Percentiles rank a stretch among this genome's conserved stretches.
Conservation (phyloP, 2,888 invertebrate species). For the Rotaria macrura region DNA sequence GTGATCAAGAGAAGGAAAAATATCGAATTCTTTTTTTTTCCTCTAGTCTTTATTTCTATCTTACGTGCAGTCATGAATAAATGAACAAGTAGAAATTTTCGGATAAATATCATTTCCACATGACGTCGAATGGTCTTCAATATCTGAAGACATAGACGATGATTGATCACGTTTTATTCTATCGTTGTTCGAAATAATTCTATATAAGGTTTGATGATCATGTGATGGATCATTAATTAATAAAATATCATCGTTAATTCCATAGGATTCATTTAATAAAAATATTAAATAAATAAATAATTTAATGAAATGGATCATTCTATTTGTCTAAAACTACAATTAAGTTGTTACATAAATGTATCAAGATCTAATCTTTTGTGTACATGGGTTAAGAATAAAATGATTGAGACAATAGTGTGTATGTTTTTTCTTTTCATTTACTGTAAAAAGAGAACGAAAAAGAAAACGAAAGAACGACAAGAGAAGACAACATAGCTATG, state of each 20-base stretch:
- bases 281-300: neutral
- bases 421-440: neutral
- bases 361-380: neutral
- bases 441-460: neutral
- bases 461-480: neutral
- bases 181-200: neutral
- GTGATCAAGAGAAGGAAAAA: neutral
- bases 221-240: neutral
- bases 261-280: neutral
- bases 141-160: neutral
- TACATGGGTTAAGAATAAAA: neutral
- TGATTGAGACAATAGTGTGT: neutral
- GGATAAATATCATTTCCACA: neutral
- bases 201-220: neutral
- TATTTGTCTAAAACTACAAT: neutral
- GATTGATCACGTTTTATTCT: neutral
- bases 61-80: neutral
- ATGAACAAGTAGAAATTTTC: neutral
- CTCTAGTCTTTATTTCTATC: too few species aligned
- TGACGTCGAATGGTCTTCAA: neutral
- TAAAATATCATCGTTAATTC: neutral
- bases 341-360: neutral
- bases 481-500: neutral
- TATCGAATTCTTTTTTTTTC: too few species aligned
- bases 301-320: neutral